Base-by-base conservation (phyloP, 2,797 vertebrate species). In the Ctenopoma kingsleyae region DNA sequence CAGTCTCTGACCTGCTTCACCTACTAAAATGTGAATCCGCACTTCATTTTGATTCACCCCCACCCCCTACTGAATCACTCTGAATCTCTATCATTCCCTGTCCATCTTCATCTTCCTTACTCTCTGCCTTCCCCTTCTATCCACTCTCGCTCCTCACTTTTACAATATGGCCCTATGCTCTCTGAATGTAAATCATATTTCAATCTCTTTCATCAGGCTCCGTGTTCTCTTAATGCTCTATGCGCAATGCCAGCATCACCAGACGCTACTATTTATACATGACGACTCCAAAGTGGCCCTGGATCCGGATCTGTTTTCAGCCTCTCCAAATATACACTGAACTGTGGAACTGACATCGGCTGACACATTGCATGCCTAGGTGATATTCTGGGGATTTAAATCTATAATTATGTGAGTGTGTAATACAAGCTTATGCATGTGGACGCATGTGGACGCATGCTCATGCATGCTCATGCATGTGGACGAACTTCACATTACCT, bases 141-240 rank as follows among this genome's bases (percentile, higher is more conserved):
- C 46, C 38, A 16, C 61, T 62, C 62, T 47, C 8, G 30, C 50
- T 46, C 54, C 71, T 47, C 63, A 38, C 67, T 67, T 60, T 74
- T 67, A 80, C 77, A 81, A 80, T 81, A 61, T 52, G 59, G 58
- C 49, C 53, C 62, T 32, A 41, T 76, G 72, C 77, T 65, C 27
- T 3, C 68, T 82, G 87, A 85, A 92, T 91, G 81, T 82, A 88
- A 92, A 92, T 86, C 77, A 74, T 65, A 87, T 93, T 93, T 91
- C 92, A 90, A 67, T 75, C 71, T 87, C 90, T 93, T 93, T 92
- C 90, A 93, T 93, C 91, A 92, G 87, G 69, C 76, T 46, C 67
- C 1, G 9, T 32, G 48, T 61, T 67, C 73, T 74, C 57, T 76
- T 87, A 84, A 86, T 74, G 80, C 61, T 87, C 77, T 38, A 7